Conservation (phyloP, 1,140 invertebrate species). For the Antheraea mylitta region DNA sequence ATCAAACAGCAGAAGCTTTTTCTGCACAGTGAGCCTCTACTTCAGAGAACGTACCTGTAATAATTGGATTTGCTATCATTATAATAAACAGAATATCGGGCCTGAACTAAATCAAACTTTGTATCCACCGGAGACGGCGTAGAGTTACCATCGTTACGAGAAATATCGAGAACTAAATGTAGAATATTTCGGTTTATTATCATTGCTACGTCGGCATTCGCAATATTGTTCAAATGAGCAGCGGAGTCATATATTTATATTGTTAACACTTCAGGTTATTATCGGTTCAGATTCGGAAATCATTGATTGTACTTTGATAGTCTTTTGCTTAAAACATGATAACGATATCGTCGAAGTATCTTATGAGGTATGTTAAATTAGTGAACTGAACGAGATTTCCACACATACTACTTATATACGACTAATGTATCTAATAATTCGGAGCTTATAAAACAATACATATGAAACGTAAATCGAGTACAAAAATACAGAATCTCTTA, state of each 20-base stretch:
- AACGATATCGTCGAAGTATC: no score
- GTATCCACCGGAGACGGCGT: constrained; percentile 52
- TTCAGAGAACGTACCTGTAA: constrained; percentile 18
- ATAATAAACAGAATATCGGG: constrained; percentile 63
- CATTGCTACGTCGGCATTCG: constrained; percentile 24
- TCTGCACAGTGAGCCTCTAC: constrained; percentile 1
- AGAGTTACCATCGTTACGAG: constrained; percentile 37
- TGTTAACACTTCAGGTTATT: background rate
- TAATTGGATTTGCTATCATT: constrained; percentile 66
- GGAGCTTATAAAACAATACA: no score
- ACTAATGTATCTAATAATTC: no score
- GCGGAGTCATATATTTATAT: background rate
- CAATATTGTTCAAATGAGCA: background rate
- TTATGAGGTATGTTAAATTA: no score
- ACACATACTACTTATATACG: no score
- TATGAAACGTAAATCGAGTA: no score
- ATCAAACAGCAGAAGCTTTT: constrained; percentile 23
- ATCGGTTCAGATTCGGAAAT: background rate
- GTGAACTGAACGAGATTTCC: no score
- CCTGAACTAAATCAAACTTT: constrained; percentile 74
- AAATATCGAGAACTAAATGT: constrained; percentile 49
- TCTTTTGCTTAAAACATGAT: no score
- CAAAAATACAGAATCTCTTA: no score
- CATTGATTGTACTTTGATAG: background rate
- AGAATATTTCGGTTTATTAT: constrained; percentile 51